Percentiles rank a stretch among this genome's conserved stretches.
Conservation (phyloP, 2,113 vertebrate genomes). For the Ceyx melanurus region DNA sequence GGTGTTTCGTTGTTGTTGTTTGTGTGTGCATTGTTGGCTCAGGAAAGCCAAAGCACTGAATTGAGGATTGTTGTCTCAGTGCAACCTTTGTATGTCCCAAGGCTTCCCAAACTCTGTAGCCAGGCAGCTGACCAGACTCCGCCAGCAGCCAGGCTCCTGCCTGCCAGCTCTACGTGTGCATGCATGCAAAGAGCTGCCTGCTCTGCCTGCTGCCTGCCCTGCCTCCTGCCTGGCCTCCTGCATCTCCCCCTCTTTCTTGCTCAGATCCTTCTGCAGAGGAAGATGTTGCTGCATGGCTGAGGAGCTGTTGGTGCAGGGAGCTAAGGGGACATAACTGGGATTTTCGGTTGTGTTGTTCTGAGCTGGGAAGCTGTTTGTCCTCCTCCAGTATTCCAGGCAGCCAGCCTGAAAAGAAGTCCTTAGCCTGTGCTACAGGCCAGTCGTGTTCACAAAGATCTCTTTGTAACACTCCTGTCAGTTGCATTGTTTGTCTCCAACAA, state of each 20-base stretch:
- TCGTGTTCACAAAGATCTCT: constrained; percentile 17
- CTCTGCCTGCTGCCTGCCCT: background rate
- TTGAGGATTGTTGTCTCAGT: background rate
- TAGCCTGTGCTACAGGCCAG: background rate
- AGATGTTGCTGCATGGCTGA: background rate
- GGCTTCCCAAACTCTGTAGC: background rate
- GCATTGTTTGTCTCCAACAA: background rate
- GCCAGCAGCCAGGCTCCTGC: background rate
- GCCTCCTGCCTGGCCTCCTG: background rate
- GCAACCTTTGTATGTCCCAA: background rate
- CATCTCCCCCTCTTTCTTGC: background rate
- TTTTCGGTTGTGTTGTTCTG: background rate
- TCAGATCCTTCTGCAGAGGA: background rate
- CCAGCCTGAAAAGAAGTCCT: constrained; percentile 22
- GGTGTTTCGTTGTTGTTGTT: no score
- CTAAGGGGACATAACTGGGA: background rate
- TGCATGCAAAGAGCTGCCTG: background rate
- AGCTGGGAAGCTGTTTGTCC: constrained; percentile 4
- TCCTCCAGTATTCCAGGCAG: constrained; percentile 15
- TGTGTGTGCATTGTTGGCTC: background rate
- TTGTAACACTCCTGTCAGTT: background rate
- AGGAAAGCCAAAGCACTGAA: background rate
- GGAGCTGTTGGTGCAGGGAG: background rate
- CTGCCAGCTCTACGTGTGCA: background rate
- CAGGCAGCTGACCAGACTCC: background rate